phyloP scores from a whole-genome alignment of 2,797 vertebrate genomes.

The Menidia menidia region DNA sequence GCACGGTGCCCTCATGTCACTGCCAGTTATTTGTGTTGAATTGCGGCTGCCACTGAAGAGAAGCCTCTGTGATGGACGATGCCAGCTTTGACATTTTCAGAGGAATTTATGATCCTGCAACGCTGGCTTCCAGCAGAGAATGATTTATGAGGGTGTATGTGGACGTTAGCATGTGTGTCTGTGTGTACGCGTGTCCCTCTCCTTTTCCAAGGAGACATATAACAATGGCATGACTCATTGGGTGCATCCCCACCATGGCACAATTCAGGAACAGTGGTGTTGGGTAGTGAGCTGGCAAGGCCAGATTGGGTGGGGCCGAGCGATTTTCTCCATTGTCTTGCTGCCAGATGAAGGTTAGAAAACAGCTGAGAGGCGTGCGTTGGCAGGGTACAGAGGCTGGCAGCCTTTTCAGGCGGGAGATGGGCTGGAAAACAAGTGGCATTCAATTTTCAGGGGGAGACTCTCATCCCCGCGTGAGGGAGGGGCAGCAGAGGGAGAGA shows the following conservation, averaged over 20 bases:
- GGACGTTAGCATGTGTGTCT: slow-evolving; percentile 33
- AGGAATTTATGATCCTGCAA: slow-evolving; percentile 46
- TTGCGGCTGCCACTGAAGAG: slow-evolving; percentile 30
- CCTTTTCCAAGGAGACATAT: slow-evolving; percentile 63
- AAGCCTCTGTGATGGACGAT: slow-evolving; percentile 49
- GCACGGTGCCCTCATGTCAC: slow-evolving; percentile 5
- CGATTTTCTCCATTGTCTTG: slow-evolving; percentile 73
- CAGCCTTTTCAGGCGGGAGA: slow-evolving; percentile 71
- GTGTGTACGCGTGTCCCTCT: slow-evolving; percentile 31
- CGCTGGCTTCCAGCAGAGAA: slow-evolving; percentile 27
- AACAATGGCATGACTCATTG: slow-evolving; percentile 69
- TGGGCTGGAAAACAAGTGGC: slow-evolving; percentile 73
- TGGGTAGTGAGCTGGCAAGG: slow-evolving; percentile 61
- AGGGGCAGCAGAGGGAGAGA: slow-evolving; percentile 52
- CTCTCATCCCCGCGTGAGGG: slow-evolving; percentile 46
- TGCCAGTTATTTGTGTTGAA: slow-evolving; percentile 41
- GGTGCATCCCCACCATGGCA: slow-evolving; percentile 50
- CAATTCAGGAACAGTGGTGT: slow-evolving; percentile 54
- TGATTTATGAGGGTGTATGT: slow-evolving; percentile 49
- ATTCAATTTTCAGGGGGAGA: slow-evolving; percentile 65
- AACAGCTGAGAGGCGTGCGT: slow-evolving; percentile 57
- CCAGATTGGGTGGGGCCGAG: slow-evolving; percentile 50
- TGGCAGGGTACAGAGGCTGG: slow-evolving; percentile 71
- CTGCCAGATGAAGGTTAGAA: slow-evolving; percentile 75
- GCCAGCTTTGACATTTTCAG: slow-evolving; percentile 54